A percentile compares a stretch with the other conserved stretches of the same genome.
phyloP scores from a whole-genome alignment of 2,113 vertebrate species.

The Lamprotornis superbus region DNA sequence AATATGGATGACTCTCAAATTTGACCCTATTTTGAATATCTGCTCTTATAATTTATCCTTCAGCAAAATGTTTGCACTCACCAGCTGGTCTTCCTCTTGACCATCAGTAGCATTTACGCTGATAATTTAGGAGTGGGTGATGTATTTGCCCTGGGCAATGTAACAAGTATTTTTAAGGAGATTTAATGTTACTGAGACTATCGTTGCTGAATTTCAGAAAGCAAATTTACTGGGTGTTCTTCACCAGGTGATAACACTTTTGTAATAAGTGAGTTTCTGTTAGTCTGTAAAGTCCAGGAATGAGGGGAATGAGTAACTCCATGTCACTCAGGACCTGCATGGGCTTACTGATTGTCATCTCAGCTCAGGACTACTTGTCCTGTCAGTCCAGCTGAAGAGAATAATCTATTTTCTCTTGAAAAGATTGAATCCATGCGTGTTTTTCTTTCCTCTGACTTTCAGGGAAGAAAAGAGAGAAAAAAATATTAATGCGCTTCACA shows the following conservation, averaged over 20 bases:
- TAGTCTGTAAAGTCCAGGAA: not conserved
- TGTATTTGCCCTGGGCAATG: not conserved
- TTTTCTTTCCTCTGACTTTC: not conserved
- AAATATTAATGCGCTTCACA: not conserved
- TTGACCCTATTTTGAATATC: not conserved
- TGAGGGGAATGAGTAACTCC: not conserved
- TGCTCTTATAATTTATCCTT: not conserved
- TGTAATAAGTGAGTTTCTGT: not conserved
- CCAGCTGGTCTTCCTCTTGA: not conserved
- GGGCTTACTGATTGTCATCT: not conserved
- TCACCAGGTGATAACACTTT: not conserved
- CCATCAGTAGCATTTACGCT: not conserved
- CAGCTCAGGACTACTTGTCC: not conserved
- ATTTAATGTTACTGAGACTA: not conserved
- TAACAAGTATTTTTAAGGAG: not conserved
- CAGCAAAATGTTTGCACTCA: not conserved
- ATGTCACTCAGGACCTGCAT: not conserved
- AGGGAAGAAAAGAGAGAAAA: not conserved
- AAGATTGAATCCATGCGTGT: not conserved
- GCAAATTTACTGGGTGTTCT: not conserved
- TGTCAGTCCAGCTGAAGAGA: not conserved
- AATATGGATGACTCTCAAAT: not conserved
- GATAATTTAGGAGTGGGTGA: not conserved
- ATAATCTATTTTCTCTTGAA: not conserved
- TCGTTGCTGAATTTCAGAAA: not conserved